Evolutionary conservation across 1,140 invertebrate genomes (phyloP), one percentile per base, ranked within the genome.

Genomic region (Leptopilina boulardi): DNA sequence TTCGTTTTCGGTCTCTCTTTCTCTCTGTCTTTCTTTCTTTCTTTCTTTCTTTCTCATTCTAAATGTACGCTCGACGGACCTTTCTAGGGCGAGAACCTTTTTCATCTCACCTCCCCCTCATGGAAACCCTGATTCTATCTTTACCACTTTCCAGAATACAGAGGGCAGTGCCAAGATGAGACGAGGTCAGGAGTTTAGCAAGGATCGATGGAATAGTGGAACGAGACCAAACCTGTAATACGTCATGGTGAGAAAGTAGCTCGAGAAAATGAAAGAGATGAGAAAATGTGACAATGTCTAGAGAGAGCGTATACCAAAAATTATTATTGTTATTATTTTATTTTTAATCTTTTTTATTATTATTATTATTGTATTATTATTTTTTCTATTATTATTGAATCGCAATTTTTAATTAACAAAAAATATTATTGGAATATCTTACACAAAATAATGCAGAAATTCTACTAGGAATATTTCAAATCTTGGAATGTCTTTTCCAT

Each of bases 101-200:
- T 30, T 30, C 59, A 66, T 34, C 26, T 34, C 59, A 66, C 23
- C 26, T 21, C 59, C 13, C 26, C 8, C 51, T 0, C 34, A n/a
- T n/a, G n/a, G n/a, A n/a, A n/a, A 8, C 51, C 51, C 19, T 54
- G 51, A 54, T 11, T 18, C 51, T 38, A 18, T n/a, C n/a, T n/a
- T n/a, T 34, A 30, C 23, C 23, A 30, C 26, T 66, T 66, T 66
- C 59, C 26, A 66, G 59, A 66, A 66, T 66, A 66, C 26, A 66
- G 59, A 66, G 59, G 23, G 15, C 21, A 66, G 59, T 66, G 59
- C 59, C 59, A 66, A 66, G 59, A 66, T 66, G 59, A 66, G 59
- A 66, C 59, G 59, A n/a, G 59, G 59, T 66, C 59, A 66, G 59
- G 59, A 34, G 59, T 34, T 66, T 66, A 66, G 59, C 59, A 66